Base-by-base conservation (phyloP, 1,140 invertebrate species). In the Chymomyza costata region DNA sequence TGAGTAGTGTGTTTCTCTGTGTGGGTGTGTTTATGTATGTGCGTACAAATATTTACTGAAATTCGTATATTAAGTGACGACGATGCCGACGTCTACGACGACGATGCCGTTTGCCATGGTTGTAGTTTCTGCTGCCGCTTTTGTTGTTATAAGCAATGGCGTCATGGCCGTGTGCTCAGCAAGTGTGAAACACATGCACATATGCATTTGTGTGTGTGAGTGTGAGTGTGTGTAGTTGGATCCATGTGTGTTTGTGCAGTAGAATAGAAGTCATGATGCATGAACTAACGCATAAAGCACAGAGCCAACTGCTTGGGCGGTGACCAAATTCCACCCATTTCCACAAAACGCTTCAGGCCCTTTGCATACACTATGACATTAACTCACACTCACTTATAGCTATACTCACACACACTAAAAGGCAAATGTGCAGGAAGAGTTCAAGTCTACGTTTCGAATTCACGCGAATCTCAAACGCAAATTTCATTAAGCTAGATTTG, bases 31-130 rank as follows among this genome's bases (percentile, higher is more conserved):
- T 35, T 41, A 28, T 34, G 15, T 47, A 31, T 43, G 31, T 46
- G 52, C 58, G 64, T 59, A 46, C 61, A 80, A 78, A 78, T 78
- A 78, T 78, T 78, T 80, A 78, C 73, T 68, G 73, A 80, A 80
- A 73, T 80, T 78, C 73, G 73, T 80, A 65, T 80, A 80, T 73
- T 80, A 80, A 80, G 67, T 80, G 73, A 67, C 74, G 74, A 64
- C 38, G 25, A 28, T 6, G 25, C 25, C 25, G 60, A 47, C 59
- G 56, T 53, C 61, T 28, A 28, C 25, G 25, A 28, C 25, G 25
- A 6, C 25, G 55, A 53, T 53, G 63, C 53, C 54, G 58, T 37
- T 57, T 59, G 57, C 46, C 44, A 30, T 35, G 43, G 45, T 44
- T 58, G 31, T 52, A 53, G 32, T 13, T 14, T 3, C n/a, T 14